Evolutionary conservation across 2,797 vertebrate species (phyloP), one percentile per base, ranked within the genome.

Genomic region (Potorous gilbertii): DNA sequence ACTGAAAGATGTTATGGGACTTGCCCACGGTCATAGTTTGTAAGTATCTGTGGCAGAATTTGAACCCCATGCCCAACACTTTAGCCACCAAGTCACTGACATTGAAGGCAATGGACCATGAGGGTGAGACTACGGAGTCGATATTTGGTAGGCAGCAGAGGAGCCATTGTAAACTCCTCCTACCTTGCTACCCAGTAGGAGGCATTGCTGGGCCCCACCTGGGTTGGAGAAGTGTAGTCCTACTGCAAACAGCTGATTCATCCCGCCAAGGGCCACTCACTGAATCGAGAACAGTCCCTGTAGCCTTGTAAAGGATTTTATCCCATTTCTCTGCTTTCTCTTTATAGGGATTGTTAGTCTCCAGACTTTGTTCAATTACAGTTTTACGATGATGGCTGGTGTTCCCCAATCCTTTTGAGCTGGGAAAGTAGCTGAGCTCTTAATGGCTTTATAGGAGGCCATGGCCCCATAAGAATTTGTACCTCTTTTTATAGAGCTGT

Each of bases 251-350:
- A 46, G 54, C 21, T 94, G 8, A 50, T 96, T 95, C 4, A 24
- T 55, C 55, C 9, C 0, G 0, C 50, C 21, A 97, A 96, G 92
- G 93, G 95, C 96, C 56, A 96, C 97, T n/a, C 97, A 95, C 95
- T 98, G 95, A 55, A 95, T 96, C 95, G 91, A 2, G 56, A 98
- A 97, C 95, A 95, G 97, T 98, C 98, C 98, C 98, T 59, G 29
- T 93, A 98, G 98, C 95, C 98, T 92, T 97, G 97, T 98, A 98
- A 99, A 91, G 18, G 55, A 18, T 97, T 98, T 98, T 97, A 98
- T 96, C 95, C 96, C 97, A 91, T 98, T 97, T 97, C 98, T 97
- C 98, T 98, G 97, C 97, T 96, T 98, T 93, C 57, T 74, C 54
- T 98, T 93, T 97, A 96, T 97, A 97, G 96, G 92, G 97, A 95